phyloP scores from a whole-genome alignment of 2,113 vertebrate genomes.

The human region GRCh38 chr5:6592001-6592500 shows the following conservation, averaged over 20 bases:
- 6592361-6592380: neutral
- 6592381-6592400: neutral
- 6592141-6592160: too few relatives aligned
- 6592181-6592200: neutral
- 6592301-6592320: accelerated
- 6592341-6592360: accelerated
- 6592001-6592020: neutral
- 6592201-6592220: accelerated
- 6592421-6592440: neutral
- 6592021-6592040: too few relatives aligned
- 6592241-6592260: neutral
- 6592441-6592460: neutral
- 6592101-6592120: neutral
- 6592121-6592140: too few relatives aligned
- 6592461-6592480: neutral
- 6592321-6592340: accelerated
- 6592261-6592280: neutral
- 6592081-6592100: accelerated
- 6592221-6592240: neutral
- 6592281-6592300: accelerated
- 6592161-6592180: accelerated
- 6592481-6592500: neutral
- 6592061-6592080: neutral
- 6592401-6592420: neutral
- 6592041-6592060: neutral